Evolutionary conservation across 2,888 invertebrate genomes (phyloP).

Genomic region (Pseudoips prasinana): DNA sequence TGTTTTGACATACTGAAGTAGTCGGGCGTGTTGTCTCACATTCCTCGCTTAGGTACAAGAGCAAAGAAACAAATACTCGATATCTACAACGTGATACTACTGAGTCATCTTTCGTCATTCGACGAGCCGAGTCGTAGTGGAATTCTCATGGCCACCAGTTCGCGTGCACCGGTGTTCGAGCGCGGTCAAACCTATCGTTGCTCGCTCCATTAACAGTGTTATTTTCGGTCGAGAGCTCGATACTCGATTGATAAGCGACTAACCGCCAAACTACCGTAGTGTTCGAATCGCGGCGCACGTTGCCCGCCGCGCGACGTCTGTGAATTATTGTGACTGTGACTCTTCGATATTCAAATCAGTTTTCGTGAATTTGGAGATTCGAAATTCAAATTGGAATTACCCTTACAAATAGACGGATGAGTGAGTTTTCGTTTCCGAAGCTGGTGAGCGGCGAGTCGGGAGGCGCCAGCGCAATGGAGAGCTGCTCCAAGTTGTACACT

Average conservation of each 20-base stretch:
- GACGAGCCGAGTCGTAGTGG: slow-evolving; percentile 46
- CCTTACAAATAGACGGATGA: slow-evolving; percentile 64
- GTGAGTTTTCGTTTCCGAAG: slow-evolving; percentile 65
- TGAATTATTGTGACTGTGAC: slow-evolving; percentile 1
- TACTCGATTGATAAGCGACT: slow-evolving; percentile 40
- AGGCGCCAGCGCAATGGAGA: slow-evolving; percentile 67
- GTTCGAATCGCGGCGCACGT: slow-evolving; percentile 43
- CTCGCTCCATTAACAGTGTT: slow-evolving; percentile 42
- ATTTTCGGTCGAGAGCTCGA: slow-evolving; percentile 55
- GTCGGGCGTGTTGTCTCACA: slow-evolving; percentile 33
- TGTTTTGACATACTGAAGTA: slow-evolving; percentile 19
- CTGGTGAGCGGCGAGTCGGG: slow-evolving; percentile 56
- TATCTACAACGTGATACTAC: slow-evolving; percentile 50
- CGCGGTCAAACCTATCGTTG: slow-evolving; percentile 54
- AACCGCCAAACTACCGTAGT: slow-evolving; percentile 46
- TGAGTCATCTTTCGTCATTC: slow-evolving; percentile 72
- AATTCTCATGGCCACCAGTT: slow-evolving; percentile 63
- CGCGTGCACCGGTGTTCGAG: slow-evolving; percentile 65
- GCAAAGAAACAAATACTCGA: slow-evolving; percentile 51
- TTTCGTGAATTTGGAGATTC: slow-evolving; percentile 2
- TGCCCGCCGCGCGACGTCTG: slow-evolving; percentile 11
- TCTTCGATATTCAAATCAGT: background rate
- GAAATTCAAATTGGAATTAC: slow-evolving; percentile 31
- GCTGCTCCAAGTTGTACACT: slow-evolving; percentile 71
- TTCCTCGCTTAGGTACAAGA: slow-evolving; percentile 31